A percentile compares a stretch with the other conserved stretches of the same genome.
Evolutionary conservation across 2,113 vertebrate species (phyloP).

Genomic region (Sturnus vulgaris): DNA sequence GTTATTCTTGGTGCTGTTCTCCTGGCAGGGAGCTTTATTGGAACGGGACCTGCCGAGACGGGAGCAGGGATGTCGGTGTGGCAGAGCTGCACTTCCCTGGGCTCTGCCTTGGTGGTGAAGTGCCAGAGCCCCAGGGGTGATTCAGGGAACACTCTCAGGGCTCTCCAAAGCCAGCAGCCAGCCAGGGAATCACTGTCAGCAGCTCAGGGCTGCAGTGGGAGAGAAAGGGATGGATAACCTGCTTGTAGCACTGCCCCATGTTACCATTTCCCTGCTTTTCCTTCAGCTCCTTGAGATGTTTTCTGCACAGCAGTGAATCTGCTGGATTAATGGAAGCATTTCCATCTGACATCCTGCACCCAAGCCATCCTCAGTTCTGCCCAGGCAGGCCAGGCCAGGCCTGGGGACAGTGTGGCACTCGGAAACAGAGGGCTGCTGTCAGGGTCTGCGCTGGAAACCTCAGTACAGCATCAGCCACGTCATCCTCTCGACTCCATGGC

Average conservation of each 20-base stretch:
- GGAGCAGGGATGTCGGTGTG: accelerated
- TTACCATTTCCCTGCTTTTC: not conserved
- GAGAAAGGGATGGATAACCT: not conserved
- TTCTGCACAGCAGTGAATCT: not conserved
- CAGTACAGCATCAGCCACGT: not conserved
- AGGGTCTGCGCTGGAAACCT: not conserved
- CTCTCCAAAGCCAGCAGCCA: not conserved
- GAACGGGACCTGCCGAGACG: accelerated
- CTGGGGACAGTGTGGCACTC: not conserved
- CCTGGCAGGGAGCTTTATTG: not conserved
- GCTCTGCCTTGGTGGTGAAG: not conserved
- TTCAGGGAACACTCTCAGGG: not conserved
- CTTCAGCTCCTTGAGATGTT: not conserved
- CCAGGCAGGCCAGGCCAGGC: not conserved
- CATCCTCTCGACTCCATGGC: not conserved
- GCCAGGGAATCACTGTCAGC: not conserved
- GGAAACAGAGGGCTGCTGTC: not conserved
- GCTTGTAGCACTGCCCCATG: not conserved
- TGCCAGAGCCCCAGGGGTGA: not conserved
- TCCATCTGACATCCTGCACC: too few relatives aligned
- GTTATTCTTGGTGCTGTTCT: not conserved
- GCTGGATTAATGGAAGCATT: not conserved
- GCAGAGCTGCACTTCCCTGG: not conserved
- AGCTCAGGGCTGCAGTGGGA: not conserved
- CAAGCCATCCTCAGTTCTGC: not conserved